These are phyloP conservation scores for Limenitis camilla DNA, from an alignment of 2,888 invertebrate genomes.

Conservation along the genomic window DNA sequence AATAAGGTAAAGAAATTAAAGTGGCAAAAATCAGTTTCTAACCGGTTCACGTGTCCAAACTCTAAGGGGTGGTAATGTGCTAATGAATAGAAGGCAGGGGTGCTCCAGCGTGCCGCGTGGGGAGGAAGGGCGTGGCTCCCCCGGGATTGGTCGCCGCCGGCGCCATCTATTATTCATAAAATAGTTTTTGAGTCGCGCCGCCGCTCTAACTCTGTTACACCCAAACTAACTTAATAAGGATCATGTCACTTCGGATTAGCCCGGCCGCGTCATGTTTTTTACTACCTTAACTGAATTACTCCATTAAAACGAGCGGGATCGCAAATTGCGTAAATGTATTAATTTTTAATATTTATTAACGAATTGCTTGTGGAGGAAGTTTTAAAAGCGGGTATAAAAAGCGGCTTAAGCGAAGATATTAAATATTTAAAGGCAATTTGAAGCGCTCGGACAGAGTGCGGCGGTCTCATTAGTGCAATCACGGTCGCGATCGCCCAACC, in stretches of 20 bases:
- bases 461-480: slow-evolving; percentile 48
- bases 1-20: slow-evolving; percentile 19
- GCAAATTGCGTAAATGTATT: slow-evolving; percentile 58
- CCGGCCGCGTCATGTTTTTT: slow-evolving; percentile 50
- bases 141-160: slow-evolving; percentile 67
- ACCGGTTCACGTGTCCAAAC: slow-evolving; percentile 42
- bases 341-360: slow-evolving; percentile 68
- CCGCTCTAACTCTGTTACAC: slow-evolving; percentile 65
- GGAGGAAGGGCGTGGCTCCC: slow-evolving; percentile 48
- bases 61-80: slow-evolving; percentile 67
- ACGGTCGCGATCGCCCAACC: slow-evolving; percentile 27
- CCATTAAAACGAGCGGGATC: slow-evolving; percentile 39
- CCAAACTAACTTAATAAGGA: slow-evolving; percentile 65
- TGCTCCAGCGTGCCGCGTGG: slow-evolving; percentile 30
- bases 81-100: slow-evolving; percentile 66
- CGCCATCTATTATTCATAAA: slow-evolving; percentile 74
- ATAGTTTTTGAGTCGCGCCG: slow-evolving; percentile 74
- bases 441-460: slow-evolving; percentile 33
- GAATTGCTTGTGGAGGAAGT: slow-evolving; percentile 11
- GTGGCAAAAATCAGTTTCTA: slow-evolving; percentile 58
- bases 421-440: slow-evolving; percentile 67
- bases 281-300: slow-evolving; percentile 47
- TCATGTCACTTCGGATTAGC: slow-evolving; percentile 73
- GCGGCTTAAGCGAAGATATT: slow-evolving; percentile 66
- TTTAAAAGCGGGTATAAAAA: slow-evolving; percentile 23